A percentile compares a stretch with the other conserved stretches of the same genome.
These are phyloP conservation scores for Linnaemya vulpina DNA, from an alignment of 2,888 invertebrate species.

Conservation along the genomic window DNA sequence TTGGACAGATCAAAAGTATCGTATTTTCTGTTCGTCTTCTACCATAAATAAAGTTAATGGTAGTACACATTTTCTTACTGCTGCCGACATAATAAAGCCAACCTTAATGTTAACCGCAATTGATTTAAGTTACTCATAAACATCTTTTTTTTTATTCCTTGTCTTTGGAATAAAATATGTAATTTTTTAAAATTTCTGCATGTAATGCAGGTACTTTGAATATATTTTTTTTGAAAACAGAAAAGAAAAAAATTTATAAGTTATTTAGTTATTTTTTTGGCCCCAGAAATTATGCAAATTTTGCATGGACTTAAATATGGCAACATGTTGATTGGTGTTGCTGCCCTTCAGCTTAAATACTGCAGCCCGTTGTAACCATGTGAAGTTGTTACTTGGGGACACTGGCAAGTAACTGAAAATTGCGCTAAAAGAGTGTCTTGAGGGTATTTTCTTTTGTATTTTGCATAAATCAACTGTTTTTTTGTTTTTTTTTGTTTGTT, in stretches of 20 bases:
- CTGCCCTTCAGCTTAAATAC: conserved; percentile 55
- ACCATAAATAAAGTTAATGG: neutral
- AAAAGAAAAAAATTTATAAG: conserved; percentile 36
- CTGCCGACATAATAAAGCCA: neutral
- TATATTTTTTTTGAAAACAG: neutral
- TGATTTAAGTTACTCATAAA: conserved; percentile 78
- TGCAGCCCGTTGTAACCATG: conserved; percentile 15
- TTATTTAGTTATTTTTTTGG: conserved; percentile 7
- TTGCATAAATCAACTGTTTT: conserved; percentile 50
- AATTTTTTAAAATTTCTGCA: conserved; percentile 56
- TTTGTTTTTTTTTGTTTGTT: too few species aligned
- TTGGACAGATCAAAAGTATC: neutral
- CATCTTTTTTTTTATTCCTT: neutral
- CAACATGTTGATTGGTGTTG: conserved; percentile 60
- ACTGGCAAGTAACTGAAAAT: conserved; percentile 25
- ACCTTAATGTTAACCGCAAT: conserved; percentile 73
- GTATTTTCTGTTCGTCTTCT: neutral
- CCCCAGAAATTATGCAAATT: conserved; percentile 40
- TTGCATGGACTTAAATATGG: conserved; percentile 39
- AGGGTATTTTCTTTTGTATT: conserved; percentile 24
- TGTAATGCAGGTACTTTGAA: conserved; percentile 14
- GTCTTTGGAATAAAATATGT: conserved; percentile 17
- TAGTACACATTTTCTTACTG: neutral
- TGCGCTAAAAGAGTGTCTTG: conserved; percentile 35
- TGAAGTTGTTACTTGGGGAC: conserved; percentile 26